Evolutionary conservation across 2,888 invertebrate species (phyloP), one percentile per base, ranked within the genome.

Genomic region (Zele albiditarsus): DNA sequence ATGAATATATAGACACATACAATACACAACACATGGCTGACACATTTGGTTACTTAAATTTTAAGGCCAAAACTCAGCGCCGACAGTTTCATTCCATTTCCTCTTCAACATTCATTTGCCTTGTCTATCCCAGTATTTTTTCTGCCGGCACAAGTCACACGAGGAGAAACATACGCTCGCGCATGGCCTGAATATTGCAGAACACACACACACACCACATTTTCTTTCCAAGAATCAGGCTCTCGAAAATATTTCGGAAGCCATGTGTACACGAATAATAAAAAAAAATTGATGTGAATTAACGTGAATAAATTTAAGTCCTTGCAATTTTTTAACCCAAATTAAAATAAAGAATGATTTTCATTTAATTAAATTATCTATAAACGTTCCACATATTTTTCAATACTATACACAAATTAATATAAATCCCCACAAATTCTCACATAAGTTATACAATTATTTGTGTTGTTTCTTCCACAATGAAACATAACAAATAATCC

Each of bases 1-100:
- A 38, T 38, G 16, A 23, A 38, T 38, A 42, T 33, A 38, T 20
- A 25, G 14, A 42, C 16, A 38, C 38, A 38, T n/a, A 28, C 31
- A n/a, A n/a, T 57, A n/a, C 66, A 65, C 38, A 46, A 76, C 80
- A 80, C 79, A 79, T 79, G 79, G 79, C 77, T 71, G 73, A 68
- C 79, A 79, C 78, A 74, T 80, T 79, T 78, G 33, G 14, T 12
- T 68, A 31, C 73, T 71, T 57, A 57, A 73, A 78, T 74, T 78
- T 78, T 79, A 76, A 78, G 72, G 38, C 66, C 78, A 80, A 80
- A 74, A 67, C 25, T 73, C 46, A 57, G 75, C 53, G 75, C 27
- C 69, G 38, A 53, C 53, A 20, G n/a, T 53, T 53, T 53, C 71
- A 75, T 75, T 73, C 60, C 75, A 73, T 78, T 77, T 79, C 75